Evolutionary conservation across 2,888 invertebrate genomes (phyloP), one percentile per base, ranked within the genome.

Genomic region (Eupeodes latifasciatus): DNA sequence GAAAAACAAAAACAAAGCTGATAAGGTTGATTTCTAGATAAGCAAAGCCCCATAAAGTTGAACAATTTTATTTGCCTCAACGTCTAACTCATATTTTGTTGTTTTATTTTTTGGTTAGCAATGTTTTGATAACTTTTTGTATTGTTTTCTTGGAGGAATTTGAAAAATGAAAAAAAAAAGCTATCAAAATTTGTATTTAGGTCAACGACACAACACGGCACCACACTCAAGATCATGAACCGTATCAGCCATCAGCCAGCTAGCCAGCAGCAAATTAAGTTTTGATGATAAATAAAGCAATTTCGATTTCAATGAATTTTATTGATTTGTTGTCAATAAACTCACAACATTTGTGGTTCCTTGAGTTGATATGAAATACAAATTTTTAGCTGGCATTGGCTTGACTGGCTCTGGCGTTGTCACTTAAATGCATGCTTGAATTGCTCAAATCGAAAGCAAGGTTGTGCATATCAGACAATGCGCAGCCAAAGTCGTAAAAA

Each of bases 151-250:
- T 44, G 27, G 7, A 53, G 14, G 40, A 47, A 40, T 72, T 55
- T 19, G 27, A 34, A 44, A 72, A 71, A 12, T 27, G 14, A 72
- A 51, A 12, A 57, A 36, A 5, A 71, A 19, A 9, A 11, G 11
- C 72, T 71, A 85, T 85, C 81, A 47, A 59, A 72, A 72, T 69
- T 64, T 59, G 19, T 76, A 85, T 66, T 57, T 85, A 51, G 85
- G 85, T 85, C 85, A 81, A 77, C 64, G 57, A 44, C 71, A 72
- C 59, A 19, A 71, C 47, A 66, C 40, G 12, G 12, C 59, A 57
- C 59, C 14, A 34, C 55, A 44, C 62, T 62, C 62, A 44, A 16
- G 14, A 61, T 51, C 11, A 59, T n/a, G 12, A 53, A 67, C 67
- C 40, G 12, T 62, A 59, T 71, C 53, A 44, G 51, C 36, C 27